Conservation (phyloP, 2,888 invertebrate species). For the Ectemnius continuus region DNA sequence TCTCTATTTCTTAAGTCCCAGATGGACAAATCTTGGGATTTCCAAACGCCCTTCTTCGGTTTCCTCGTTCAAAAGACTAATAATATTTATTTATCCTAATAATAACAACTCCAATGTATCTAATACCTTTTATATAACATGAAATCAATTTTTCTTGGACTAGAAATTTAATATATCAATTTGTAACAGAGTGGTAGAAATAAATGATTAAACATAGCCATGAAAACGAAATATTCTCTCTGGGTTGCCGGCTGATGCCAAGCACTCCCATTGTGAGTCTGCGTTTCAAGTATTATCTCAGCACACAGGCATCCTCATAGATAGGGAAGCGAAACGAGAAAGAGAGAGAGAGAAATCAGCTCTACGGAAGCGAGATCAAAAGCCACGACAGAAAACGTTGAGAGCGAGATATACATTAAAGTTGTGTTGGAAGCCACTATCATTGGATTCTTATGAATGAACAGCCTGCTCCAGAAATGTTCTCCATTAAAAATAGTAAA, state of each 20-base stretch:
- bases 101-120: no score
- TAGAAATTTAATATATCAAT: no score
- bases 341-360: conserved; percentile 9
- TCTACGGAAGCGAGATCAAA: conserved; percentile 16
- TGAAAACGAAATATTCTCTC: conserved; percentile 36
- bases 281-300: conserved; percentile 55
- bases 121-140: no score
- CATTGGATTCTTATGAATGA: conserved; percentile 48
- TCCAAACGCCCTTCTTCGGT: no score
- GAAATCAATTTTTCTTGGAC: no score
- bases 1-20: no score
- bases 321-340: conserved; percentile 49
- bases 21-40: no score
- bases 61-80: no score
- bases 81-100: no score
- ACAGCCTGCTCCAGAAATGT: conserved; percentile 13
- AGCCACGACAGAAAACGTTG: conserved; percentile 2
- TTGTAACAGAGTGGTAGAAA: no score
- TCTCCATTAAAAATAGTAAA: no score
- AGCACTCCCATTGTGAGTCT: conserved; percentile 28
- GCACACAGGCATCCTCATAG: conserved; percentile 58
- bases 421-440: conserved; percentile 56
- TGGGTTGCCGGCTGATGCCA: conserved; percentile 9
- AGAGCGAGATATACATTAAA: conserved; percentile 30
- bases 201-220: no score